Conservation (phyloP, 2,888 invertebrate genomes). For the Oscheius sp. region DNA sequence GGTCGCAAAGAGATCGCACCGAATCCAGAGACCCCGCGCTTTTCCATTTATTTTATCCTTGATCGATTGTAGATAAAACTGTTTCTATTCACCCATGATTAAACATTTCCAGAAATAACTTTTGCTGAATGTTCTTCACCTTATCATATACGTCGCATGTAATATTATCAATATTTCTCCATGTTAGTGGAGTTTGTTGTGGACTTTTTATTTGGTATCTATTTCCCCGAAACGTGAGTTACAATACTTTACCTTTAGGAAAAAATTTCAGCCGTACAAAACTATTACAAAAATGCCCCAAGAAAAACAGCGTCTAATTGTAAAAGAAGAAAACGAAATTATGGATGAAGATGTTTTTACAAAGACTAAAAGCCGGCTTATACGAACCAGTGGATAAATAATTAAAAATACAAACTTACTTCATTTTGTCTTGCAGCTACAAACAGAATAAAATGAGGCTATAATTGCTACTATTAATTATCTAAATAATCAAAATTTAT, state of each 20-base stretch:
- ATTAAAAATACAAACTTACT: slow-evolving; percentile 5
- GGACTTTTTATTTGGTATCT: slow-evolving; percentile 69
- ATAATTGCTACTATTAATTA: background rate
- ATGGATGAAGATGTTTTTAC: slow-evolving; percentile 1
- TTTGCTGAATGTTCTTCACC: slow-evolving; percentile 44
- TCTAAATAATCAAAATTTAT: background rate
- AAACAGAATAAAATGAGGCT: too few relatives aligned
- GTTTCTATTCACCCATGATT: background rate
- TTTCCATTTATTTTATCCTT: background rate
- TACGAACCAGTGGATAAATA: slow-evolving; percentile 18
- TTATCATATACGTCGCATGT: slow-evolving; percentile 60
- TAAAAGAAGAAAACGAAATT: slow-evolving; percentile 35
- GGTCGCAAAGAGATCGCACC: slow-evolving; percentile 9
- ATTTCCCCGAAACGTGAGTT: slow-evolving; percentile 67
- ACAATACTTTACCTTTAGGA: background rate
- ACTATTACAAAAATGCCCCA: slow-evolving; percentile 51
- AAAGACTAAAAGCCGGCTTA: slow-evolving; percentile 10
- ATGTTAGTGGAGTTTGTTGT: slow-evolving; percentile 58
- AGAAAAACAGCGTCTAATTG: slow-evolving; percentile 44
- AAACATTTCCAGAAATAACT: background rate
- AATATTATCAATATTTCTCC: slow-evolving; percentile 60
- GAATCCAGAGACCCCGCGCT: background rate
- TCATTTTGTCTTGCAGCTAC: background rate
- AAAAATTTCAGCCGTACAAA: slow-evolving; percentile 54
- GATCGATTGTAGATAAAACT: background rate